Evolutionary conservation across 2,113 vertebrate genomes (phyloP).

Genomic region (Triplophysa rosa): DNA sequence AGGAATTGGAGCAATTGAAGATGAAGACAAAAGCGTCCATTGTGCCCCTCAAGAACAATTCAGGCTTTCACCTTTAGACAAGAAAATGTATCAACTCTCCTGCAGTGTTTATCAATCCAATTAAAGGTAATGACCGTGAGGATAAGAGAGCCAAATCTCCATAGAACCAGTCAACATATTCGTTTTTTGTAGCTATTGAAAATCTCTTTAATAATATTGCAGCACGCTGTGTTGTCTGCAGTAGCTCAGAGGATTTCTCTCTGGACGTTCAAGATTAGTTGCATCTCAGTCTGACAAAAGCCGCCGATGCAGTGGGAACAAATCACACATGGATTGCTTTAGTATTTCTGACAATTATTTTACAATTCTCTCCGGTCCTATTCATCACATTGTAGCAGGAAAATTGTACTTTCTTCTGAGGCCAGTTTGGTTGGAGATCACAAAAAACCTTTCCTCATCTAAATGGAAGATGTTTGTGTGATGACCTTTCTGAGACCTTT

Average conservation of each 20-base stretch:
- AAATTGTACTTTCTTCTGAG: conserved; percentile 13
- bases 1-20: conserved; percentile 43
- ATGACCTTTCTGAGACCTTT: too few relatives aligned
- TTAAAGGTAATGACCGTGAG: conserved; percentile 43
- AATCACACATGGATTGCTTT: conserved; percentile 33
- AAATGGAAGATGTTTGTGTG: neutral
- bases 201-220: neutral
- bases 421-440: neutral
- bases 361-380: conserved; percentile 18
- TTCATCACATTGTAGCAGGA: conserved; percentile 11
- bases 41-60: conserved; percentile 51
- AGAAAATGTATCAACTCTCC: conserved; percentile 29
- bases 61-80: conserved; percentile 40
- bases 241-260: conserved; percentile 1
- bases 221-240: neutral
- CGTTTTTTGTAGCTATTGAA: neutral
- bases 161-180: conserved; percentile 20
- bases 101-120: conserved; percentile 38
- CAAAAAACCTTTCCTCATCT: conserved; percentile 7
- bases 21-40: conserved; percentile 49
- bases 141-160: conserved; percentile 36
- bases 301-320: conserved; percentile 11
- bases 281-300: conserved; percentile 30
- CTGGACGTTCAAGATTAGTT: conserved; percentile 23
- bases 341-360: conserved; percentile 47